Conservation (phyloP, 2,113 vertebrate species). For the Potamarius usumacintae region DNA sequence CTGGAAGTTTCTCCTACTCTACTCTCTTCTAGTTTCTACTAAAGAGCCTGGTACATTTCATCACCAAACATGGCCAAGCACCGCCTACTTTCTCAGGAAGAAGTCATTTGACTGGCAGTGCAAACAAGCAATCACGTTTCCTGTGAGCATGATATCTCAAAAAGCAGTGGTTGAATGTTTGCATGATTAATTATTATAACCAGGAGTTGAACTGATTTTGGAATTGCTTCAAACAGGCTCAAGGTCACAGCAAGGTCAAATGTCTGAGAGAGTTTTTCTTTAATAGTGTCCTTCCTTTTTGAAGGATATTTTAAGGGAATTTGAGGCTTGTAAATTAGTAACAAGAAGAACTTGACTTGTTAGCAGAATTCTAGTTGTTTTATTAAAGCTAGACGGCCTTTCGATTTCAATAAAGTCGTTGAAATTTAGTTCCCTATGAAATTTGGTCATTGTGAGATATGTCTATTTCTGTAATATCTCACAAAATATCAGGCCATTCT, state of each 20-base stretch:
- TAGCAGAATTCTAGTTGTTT: no score
- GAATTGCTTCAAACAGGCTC: not conserved
- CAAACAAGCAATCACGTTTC: not conserved
- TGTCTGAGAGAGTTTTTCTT: not conserved
- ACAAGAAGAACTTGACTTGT: not conserved
- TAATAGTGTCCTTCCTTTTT: not conserved
- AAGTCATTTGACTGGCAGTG: not conserved
- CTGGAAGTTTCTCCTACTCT: not conserved
- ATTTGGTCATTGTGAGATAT: no score
- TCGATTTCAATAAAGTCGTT: no score
- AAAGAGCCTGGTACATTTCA: not conserved
- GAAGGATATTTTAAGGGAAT: not conserved
- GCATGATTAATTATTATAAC: not conserved
- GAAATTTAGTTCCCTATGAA: no score
- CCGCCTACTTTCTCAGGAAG: not conserved
- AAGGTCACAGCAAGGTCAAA: not conserved
- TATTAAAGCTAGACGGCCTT: no score
- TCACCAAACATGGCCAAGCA: not conserved
- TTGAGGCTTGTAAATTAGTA: not conserved
- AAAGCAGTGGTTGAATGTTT: not conserved
- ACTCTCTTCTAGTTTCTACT: not conserved
- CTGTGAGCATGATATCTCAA: no score
- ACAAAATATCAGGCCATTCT: no score
- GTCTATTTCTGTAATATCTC: no score
- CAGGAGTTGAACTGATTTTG: not conserved